Evolutionary conservation across 1,140 invertebrate genomes (phyloP), one percentile per base, ranked within the genome.

Genomic region (Saccostrea echinata): DNA sequence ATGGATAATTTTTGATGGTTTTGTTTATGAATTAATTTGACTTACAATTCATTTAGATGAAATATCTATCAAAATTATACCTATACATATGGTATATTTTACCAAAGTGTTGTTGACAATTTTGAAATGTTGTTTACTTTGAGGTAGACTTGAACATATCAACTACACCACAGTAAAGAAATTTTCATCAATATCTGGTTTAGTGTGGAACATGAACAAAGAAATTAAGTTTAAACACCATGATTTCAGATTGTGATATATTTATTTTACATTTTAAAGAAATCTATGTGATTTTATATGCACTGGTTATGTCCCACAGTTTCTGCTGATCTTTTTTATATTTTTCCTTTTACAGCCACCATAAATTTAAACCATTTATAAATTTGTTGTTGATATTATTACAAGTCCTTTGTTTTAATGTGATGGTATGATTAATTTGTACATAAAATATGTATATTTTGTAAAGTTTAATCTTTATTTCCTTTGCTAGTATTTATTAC

Each of bases 1-100:
- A 76, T 24, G 27, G 68, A 76, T 76, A 16, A 76, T 76, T 76
- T 30, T 76, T 76, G n/a, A 76, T 76, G 68, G 24, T 76, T 76
- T 76, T 76, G 27, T 30, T 76, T 24, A 12, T 35, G 55, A 18
- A 61, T 21, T 0, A 43, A 43, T 43, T 43, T 3, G 43, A 43
- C 4, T 43, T 43, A 43, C 6, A 43, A 43, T 43, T 43, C 4
- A 43, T 1, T 43, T 43, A 43, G 43, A 43, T n/a, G n/a, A n/a
- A n/a, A n/a, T 43, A 43, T 43, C 9, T 43, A 43, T 43, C 43
- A 43, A 43, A 43, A 43, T 43, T 43, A 9, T 43, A 43, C 43
- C 43, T 43, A 43, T 43, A 43, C 43, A 43, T 43, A 43, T 8
- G 9, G 43, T 43, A 43, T 43, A 43, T 43, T 4, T 6, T 43